Evolutionary conservation across 2,113 vertebrate genomes (phyloP), one percentile per base, ranked within the genome.

Genomic region (Paracanthobrama guichenoti): DNA sequence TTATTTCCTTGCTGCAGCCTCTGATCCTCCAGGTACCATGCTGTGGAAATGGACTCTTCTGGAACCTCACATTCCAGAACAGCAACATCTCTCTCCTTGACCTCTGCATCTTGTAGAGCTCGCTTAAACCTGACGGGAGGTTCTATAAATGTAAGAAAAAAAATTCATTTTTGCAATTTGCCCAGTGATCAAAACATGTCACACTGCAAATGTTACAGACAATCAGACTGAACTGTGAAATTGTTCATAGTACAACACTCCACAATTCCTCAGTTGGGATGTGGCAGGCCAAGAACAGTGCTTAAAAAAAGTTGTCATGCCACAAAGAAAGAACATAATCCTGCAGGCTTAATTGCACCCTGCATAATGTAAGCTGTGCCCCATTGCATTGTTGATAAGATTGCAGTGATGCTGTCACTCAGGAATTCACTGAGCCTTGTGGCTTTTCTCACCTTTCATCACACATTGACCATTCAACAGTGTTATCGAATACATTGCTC

Each of bases 21-120:
- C 79, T 95, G 95, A 93, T 99, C 97, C 90, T 99, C 98, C 31
- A 97, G 92, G 91, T 96, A 99, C 98, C 98, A 99, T 53, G 95
- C 84, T 0, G 96, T 94, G 8, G 95, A 94, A 20, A 96, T 91
- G 13, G 94, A 94, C 66, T 96, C 95, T 55, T 97, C 91, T 0
- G 97, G 97, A 0, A 99, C 96, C 73, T 97, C 96, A 74, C 98
- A 99, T 89, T 99, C 97, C 82, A 99, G 89, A 83, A 99, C 94
- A 0, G 94, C 98, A 0, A 96, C 92, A 31, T 96, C 95, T 0
- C 92, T 88, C 85, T 99, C 98, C 0, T 86, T 91, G 77, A 96
- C 97, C 82, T 97, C 96, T 57, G 96, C 90, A 0, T 99, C 97
- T 39, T 91, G 92, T 78, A 99, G 88, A 0, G 95, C 94, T 64